Evolutionary conservation across 2,113 vertebrate species (phyloP).

Genomic region (Sterrhoptilus dennistouni): DNA sequence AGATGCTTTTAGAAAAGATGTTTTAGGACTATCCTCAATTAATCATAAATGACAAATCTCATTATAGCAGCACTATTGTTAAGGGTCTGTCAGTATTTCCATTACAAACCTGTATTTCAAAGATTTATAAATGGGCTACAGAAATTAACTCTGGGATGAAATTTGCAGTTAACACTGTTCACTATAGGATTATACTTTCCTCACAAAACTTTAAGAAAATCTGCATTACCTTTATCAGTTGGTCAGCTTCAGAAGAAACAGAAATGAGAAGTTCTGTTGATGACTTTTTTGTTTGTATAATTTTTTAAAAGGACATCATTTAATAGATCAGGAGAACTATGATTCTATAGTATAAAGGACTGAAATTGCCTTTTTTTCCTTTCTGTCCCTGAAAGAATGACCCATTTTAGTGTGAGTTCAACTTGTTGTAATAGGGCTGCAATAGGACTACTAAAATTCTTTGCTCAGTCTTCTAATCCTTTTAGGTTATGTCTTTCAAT

Average conservation of each 20-base stretch:
- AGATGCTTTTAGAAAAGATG: conserved; percentile 45
- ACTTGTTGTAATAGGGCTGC: background rate
- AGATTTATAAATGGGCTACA: conserved; percentile 11
- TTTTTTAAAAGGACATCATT: background rate
- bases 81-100: conserved; percentile 36
- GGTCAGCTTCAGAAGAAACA: background rate
- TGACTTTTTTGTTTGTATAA: background rate
- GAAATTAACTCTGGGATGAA: conserved; percentile 13
- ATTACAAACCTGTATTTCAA: conserved; percentile 40
- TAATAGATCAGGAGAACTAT: background rate
- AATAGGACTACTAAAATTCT: background rate
- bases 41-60: conserved; percentile 56
- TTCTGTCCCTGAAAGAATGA: background rate
- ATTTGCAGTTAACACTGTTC: background rate
- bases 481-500: background rate
- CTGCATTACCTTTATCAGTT: background rate
- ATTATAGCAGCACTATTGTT: conserved; percentile 22
- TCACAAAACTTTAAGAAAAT: background rate
- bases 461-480: background rate
- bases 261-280: background rate
- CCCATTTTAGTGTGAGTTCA: background rate
- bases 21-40: conserved; percentile 51
- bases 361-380: background rate
- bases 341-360: background rate
- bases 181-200: background rate